phyloP scores from a whole-genome alignment of 1,140 invertebrate genomes.

The Calephelis nemesis region DNA sequence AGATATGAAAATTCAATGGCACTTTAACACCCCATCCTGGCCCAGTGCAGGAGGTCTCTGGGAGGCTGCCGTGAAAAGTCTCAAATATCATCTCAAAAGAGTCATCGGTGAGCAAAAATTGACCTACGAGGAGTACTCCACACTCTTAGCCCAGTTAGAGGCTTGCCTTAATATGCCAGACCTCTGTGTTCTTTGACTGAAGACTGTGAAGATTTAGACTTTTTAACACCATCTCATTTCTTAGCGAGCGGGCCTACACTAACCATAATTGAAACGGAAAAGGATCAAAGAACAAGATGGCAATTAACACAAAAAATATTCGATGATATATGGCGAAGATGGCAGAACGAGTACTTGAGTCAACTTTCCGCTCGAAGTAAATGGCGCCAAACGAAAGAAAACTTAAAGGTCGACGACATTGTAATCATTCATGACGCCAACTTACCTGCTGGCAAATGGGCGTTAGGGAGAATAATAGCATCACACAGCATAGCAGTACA shows the following conservation, averaged over 20 bases:
- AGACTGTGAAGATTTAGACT: slow-evolving; percentile 4
- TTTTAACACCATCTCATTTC: background rate
- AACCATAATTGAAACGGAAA: background rate
- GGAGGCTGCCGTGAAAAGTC: slow-evolving; percentile 19
- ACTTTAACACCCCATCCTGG: slow-evolving; percentile 10
- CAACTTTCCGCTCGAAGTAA: background rate
- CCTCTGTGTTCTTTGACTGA: slow-evolving; percentile 10
- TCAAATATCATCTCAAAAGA: slow-evolving; percentile 15
- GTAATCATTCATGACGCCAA: slow-evolving; percentile 8
- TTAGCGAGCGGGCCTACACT: too few species aligned
- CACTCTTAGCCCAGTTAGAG: slow-evolving; percentile 1
- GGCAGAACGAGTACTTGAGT: slow-evolving; percentile 5
- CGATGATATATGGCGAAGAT: slow-evolving; percentile 7
- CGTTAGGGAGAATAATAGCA: slow-evolving; percentile 17
- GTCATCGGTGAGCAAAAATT: slow-evolving; percentile 8
- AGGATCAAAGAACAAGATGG: background rate
- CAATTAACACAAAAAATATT: slow-evolving; percentile 1
- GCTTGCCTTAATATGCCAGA: background rate
- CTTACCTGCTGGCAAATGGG: slow-evolving; percentile 27
- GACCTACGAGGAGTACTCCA: slow-evolving; percentile 10
- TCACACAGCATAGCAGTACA: too few species aligned
- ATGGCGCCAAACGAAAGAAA: background rate
- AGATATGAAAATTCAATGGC: slow-evolving; percentile 10
- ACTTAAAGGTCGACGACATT: slow-evolving; percentile 1
- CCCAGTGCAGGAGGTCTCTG: slow-evolving; percentile 3